Evolutionary conservation across 2,113 vertebrate species (phyloP).

Genomic region (Ceratotherium simum): DNA sequence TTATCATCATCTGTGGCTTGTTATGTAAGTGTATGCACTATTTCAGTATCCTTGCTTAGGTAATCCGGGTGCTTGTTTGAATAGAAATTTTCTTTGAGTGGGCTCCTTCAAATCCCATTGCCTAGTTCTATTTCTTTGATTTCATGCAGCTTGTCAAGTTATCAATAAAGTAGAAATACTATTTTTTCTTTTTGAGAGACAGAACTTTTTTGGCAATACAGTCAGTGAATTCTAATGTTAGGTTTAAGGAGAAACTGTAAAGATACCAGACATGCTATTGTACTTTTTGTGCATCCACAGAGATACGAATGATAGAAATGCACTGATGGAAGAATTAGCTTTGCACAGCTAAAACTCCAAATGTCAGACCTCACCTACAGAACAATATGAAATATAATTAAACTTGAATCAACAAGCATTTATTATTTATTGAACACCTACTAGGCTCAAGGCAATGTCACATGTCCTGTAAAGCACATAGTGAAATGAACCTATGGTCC

Average conservation of each 20-base stretch:
- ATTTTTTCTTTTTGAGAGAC: conserved; percentile 21
- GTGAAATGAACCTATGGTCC: not conserved
- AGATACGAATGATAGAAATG: not conserved
- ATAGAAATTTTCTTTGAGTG: conserved; percentile 68
- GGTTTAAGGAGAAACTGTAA: conserved; percentile 38
- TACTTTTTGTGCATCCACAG: not conserved
- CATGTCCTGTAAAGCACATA: not conserved
- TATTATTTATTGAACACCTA: conserved; percentile 57
- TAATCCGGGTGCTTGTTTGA: conserved; percentile 67
- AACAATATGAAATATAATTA: conserved; percentile 40
- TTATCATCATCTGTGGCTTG: conserved; percentile 87
- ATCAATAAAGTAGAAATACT: conserved; percentile 67
- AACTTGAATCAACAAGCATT: conserved; percentile 35
- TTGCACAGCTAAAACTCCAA: not conserved
- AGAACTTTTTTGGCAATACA: not conserved
- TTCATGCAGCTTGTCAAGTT: conserved; percentile 62
- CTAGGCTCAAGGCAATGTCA: not conserved
- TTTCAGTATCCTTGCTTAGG: conserved; percentile 74
- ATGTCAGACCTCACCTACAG: not conserved
- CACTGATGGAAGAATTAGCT: conserved; percentile 35
- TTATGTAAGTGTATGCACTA: conserved; percentile 72
- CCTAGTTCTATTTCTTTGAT: conserved; percentile 66
- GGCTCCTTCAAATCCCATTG: conserved; percentile 63
- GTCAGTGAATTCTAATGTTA: conserved; percentile 56
- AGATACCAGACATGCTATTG: conserved; percentile 27